These are phyloP conservation scores for Pachyrhynchus sulphureomaculatus DNA, from an alignment of 1,140 invertebrate species.

Conservation along the genomic window DNA sequence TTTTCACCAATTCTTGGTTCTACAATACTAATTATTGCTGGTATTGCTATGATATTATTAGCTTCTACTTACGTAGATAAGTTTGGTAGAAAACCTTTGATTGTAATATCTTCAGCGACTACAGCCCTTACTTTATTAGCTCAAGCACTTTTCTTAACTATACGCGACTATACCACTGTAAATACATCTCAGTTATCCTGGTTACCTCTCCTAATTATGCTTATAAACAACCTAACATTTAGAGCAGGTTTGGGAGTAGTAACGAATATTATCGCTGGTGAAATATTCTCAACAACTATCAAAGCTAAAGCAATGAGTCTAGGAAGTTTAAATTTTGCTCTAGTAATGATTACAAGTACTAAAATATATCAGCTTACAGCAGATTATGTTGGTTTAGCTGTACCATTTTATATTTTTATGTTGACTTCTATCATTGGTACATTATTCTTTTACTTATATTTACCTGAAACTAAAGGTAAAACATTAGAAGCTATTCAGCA, in stretches of 20 bases:
- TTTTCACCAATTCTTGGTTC: slow-evolving; percentile 50
- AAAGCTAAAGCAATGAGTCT: slow-evolving; percentile 41
- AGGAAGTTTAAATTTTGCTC: slow-evolving; percentile 35
- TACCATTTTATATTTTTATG: slow-evolving; percentile 53
- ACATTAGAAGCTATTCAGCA: slow-evolving; percentile 10
- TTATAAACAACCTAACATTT: slow-evolving; percentile 36
- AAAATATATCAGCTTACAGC: slow-evolving; percentile 55
- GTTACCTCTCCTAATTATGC: slow-evolving; percentile 42
- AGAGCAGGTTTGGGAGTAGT: slow-evolving; percentile 36
- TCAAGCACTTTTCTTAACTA: slow-evolving; percentile 34
- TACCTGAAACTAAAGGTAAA: slow-evolving; percentile 10
- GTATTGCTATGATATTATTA: slow-evolving; percentile 70
- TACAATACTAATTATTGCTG: slow-evolving; percentile 58
- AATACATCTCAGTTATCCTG: slow-evolving; percentile 28
- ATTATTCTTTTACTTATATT: background rate
- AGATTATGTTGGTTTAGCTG: slow-evolving; percentile 51
- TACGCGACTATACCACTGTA: slow-evolving; percentile 31
- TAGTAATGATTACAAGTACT: slow-evolving; percentile 49
- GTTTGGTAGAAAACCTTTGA: slow-evolving; percentile 35
- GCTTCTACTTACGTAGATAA: slow-evolving; percentile 31
- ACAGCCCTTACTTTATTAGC: slow-evolving; percentile 26
- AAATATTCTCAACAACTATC: slow-evolving; percentile 43
- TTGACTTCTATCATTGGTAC: slow-evolving; percentile 48
- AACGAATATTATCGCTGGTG: slow-evolving; percentile 36
- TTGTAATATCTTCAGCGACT: slow-evolving; percentile 28